phyloP scores from a whole-genome alignment of 2,888 invertebrate genomes.

The Azorinus chamasolen region DNA sequence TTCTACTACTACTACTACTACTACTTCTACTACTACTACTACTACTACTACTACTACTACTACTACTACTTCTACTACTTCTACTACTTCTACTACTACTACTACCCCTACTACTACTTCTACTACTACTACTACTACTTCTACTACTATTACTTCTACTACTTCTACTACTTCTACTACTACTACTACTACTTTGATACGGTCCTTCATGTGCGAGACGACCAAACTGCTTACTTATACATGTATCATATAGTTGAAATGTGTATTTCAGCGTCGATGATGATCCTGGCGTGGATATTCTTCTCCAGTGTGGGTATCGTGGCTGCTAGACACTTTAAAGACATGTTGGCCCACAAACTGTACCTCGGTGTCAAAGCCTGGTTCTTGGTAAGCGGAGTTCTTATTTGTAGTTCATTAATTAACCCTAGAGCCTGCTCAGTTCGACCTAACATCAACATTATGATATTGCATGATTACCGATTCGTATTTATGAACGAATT shows the following conservation, averaged over 20 bases:
- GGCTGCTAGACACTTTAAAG: conserved; percentile 85
- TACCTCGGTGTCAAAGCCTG: conserved; percentile 82
- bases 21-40: conserved; percentile 15
- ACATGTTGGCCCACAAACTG: conserved; percentile 79
- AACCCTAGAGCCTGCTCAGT: too few relatives aligned
- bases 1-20: conserved; percentile 25
- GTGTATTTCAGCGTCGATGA: conserved; percentile 81
- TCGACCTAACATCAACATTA: too few relatives aligned
- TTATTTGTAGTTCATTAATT: too few relatives aligned
- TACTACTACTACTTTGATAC: conserved; percentile 7
- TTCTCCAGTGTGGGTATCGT: conserved; percentile 83
- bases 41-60: conserved; percentile 26
- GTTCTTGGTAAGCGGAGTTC: conserved; percentile 83
- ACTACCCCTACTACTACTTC: too few relatives aligned
- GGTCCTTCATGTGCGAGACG: background rate
- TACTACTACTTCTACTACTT: conserved; percentile 15
- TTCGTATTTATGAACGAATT: too few relatives aligned
- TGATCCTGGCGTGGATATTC: conserved; percentile 86
- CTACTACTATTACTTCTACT: too few relatives aligned
- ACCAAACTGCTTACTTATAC: background rate
- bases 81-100: too few relatives aligned
- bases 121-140: conserved; percentile 23
- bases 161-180: conserved; percentile 13
- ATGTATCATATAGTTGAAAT: too few relatives aligned
- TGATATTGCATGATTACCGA: too few relatives aligned